Base-by-base conservation (phyloP, 2,797 vertebrate genomes). In the Rallus crepitans region DNA sequence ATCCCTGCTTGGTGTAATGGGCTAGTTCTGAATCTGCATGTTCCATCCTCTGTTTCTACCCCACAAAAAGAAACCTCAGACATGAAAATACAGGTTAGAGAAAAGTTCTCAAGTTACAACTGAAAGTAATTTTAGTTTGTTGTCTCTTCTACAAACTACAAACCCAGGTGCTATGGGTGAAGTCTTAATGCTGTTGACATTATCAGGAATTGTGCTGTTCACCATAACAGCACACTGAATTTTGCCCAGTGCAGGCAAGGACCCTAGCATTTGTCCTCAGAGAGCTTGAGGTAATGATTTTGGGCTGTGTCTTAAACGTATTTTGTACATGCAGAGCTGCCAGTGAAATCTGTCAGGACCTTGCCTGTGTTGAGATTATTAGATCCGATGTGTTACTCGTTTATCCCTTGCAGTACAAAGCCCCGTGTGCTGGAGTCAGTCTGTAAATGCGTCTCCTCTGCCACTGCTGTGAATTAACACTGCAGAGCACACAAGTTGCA, bases 1-100 rank as follows among this genome's bases (percentile, higher is more conserved):
- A 2, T 82, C 27, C 18, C 2, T 1, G 1, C 37, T 79, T 53
- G 75, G 45, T 5, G 7, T 9, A 55, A 9, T 0, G 2, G 31
- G 39, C 24, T 63, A 30, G 6, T 76, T 72, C 23, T 86, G 52
- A 69, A 79, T 42, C 10, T 23, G 7, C 3, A 1, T 18, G 8
- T 76, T 76, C 31, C 33, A 63, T 40, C 19, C 15, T 30, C 15
- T 68, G 5, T 78, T 93, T 50, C 30, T 63, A 8, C 19, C 3
- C 11, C 14, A 56, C 4, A 11, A 18, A 88, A 87, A 79, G 25
- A 88, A 78, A 57, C 3, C 5, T 18, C 11, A 57, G 25, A 37
- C 2, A 20, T 57, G 53, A 87, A 95, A 78, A 55, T 64, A 30
- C 61, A 71, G 4, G 16, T 72, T 55, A 81, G 55, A 45, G 15